Base-by-base conservation (phyloP, 2,888 invertebrate species). In the Drosophila eohydei region DNA sequence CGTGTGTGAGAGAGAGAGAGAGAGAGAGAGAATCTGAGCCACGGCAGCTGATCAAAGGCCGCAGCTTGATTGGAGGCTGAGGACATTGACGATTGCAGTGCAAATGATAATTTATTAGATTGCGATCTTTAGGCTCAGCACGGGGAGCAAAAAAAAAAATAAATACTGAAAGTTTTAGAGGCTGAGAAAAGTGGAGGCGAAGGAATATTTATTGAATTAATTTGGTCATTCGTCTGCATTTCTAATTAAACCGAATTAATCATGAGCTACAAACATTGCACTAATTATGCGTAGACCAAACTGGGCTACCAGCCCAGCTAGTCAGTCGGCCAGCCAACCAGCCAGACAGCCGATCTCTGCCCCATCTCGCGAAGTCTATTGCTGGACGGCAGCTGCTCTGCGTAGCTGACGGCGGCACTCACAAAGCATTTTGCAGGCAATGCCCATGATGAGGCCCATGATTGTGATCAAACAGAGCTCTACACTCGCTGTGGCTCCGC, bases 81-180 rank as follows among this genome's bases (percentile, higher is more conserved):
- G 75, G 85, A 71, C 81, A 76, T 73, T 84, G 85, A 85, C 82
- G 86, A 89, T 82, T 87, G 88, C 88, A 86, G 87, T 82, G 88
- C 88, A 88, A 88, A 89, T 89, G 89, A 87, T 89, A 87, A 87
- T 87, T 87, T 87, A 87, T 87, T 87, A 88, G 87, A 87, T 87
- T 83, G 89, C 67, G 78, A 88, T 87, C 89, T 84, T 76, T 81
- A 71, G 75, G 56, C 73, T 52, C 68, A 69, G 54, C 81, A 76
- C 73, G 83, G 54, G 28, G 21, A 8, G 12, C 44, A 30, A 38
- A 41, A 34, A 14, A 50, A 30, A 16, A 32, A 55, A 4, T 6
- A 2, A 52, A 66, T 32, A 40, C 57, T 16, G n/a, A 30, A 41
- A 56, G 55, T 36, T 56, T 41, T 56, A 41, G 63, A 38, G 50